A percentile compares a stretch with the other conserved stretches of the same genome.
These are phyloP conservation scores for Drosophila longiperda DNA, from an alignment of 2,888 invertebrate genomes.

Conservation along the genomic window DNA sequence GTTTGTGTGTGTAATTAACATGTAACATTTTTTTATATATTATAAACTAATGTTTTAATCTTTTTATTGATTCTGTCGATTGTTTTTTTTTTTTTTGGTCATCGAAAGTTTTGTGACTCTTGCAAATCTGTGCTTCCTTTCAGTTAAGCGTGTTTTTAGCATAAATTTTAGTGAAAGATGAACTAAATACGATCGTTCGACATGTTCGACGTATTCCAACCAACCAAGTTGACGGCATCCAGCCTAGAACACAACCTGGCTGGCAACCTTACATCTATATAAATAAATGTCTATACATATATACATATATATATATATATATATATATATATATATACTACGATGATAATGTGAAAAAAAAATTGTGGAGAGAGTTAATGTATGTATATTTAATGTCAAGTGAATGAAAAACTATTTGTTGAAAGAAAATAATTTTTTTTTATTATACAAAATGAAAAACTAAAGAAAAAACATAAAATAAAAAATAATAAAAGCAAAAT, in stretches of 20 bases:
- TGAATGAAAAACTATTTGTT: constrained; percentile 74
- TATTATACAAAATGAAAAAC: constrained; percentile 70
- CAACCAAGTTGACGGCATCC: constrained; percentile 56
- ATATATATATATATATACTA: constrained; percentile 38
- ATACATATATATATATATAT: constrained; percentile 26
- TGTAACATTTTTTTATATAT: constrained; percentile 31
- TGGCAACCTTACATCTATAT: constrained; percentile 39
- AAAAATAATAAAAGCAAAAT: constrained; percentile 57
- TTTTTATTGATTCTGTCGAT: constrained; percentile 11
- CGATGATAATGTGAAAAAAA: constrained; percentile 42
- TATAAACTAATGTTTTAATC: constrained; percentile 43
- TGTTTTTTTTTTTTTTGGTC: constrained; percentile 39
- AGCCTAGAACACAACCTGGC: constrained; percentile 29
- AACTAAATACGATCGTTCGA: constrained; percentile 54
- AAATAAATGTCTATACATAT: constrained; percentile 31
- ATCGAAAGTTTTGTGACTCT: constrained; percentile 58
- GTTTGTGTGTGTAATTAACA: constrained; percentile 42
- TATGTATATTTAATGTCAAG: constrained; percentile 80
- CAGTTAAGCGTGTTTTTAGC: constrained; percentile 82
- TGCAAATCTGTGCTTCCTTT: constrained; percentile 83
- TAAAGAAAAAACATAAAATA: constrained; percentile 59
- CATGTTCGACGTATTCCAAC: constrained; percentile 56
- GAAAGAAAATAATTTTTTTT: constrained; percentile 75
- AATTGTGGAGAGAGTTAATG: constrained; percentile 36
- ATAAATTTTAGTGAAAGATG: constrained; percentile 80